Conservation (phyloP, 1,140 invertebrate species). For the Ceratosolen fusciceps region DNA sequence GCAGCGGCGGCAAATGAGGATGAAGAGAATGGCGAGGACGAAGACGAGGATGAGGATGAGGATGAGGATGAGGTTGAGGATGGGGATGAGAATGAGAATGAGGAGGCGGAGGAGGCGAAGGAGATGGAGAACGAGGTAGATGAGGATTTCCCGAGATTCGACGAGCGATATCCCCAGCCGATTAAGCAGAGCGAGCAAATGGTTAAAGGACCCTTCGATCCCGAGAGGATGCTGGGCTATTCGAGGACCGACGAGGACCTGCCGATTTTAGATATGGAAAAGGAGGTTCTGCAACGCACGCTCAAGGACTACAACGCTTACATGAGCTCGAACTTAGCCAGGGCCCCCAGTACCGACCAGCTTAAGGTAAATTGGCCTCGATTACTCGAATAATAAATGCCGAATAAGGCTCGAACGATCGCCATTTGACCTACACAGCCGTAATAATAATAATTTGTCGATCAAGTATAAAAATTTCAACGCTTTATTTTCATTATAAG, state of each 20-base stretch:
- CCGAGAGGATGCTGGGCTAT: conserved; percentile 64
- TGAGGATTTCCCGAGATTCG: conserved; percentile 32
- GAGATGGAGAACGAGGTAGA: not conserved
- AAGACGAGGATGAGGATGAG: too few species aligned
- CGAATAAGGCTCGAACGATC: too few species aligned
- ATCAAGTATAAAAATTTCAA: too few species aligned
- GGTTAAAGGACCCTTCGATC: conserved; percentile 52
- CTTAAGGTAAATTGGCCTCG: conserved; percentile 18
- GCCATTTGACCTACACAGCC: too few species aligned
- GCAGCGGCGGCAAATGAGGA: not conserved
- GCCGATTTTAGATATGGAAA: conserved; percentile 62
- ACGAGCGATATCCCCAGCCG: conserved; percentile 7
- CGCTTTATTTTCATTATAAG: too few species aligned
- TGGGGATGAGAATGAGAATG: not conserved
- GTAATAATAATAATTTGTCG: too few species aligned
- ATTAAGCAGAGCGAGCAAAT: not conserved
- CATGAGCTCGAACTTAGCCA: conserved; percentile 55
- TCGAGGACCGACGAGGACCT: conserved; percentile 60
- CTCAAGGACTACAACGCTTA: conserved; percentile 65
- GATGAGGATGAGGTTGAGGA: conserved; percentile 9
- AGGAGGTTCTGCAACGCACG: conserved; percentile 62
- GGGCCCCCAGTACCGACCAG: conserved; percentile 37
- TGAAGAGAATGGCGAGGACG: not conserved
- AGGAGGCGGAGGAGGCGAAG: not conserved
- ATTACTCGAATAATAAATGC: too few species aligned